These are phyloP conservation scores for Hyperoplus lanceolatus DNA, from an alignment of 2,797 vertebrate species.

Conservation along the genomic window DNA sequence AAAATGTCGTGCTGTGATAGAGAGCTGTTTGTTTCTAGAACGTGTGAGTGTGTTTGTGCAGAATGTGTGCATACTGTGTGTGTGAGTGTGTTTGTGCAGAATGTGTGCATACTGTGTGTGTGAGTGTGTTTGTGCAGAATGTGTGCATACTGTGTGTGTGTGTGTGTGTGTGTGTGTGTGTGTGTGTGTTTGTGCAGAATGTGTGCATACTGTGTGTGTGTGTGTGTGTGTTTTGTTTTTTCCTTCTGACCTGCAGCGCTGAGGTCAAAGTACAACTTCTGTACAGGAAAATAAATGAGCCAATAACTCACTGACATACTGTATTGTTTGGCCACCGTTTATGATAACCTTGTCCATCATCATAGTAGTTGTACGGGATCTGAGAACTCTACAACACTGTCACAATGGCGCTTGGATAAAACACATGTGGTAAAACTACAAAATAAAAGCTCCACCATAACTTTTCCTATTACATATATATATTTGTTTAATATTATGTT, in stretches of 20 bases:
- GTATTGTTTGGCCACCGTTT: neutral
- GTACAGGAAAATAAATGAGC: neutral
- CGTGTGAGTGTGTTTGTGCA: constrained; percentile 28
- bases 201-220: no score
- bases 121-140: constrained; percentile 24
- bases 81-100: no score
- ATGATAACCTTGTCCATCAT: neutral
- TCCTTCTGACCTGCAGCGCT: constrained; percentile 2
- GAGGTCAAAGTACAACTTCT: constrained; percentile 4
- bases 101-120: no score
- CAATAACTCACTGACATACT: constrained; percentile 1
- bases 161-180: neutral
- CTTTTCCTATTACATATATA: neutral
- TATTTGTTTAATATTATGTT: no score
- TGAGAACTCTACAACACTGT: neutral
- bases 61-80: neutral
- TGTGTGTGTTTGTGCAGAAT: no score
- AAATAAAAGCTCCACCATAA: neutral
- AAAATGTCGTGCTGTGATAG: constrained; percentile 25
- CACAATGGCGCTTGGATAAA: neutral
- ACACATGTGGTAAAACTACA: neutral
- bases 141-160: constrained; percentile 2
- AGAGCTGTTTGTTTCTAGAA: constrained; percentile 43
- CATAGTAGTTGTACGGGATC: neutral
- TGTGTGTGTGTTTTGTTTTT: no score